Conservation (phyloP, 2,888 invertebrate genomes). For the Oscheius myriophilus region DNA sequence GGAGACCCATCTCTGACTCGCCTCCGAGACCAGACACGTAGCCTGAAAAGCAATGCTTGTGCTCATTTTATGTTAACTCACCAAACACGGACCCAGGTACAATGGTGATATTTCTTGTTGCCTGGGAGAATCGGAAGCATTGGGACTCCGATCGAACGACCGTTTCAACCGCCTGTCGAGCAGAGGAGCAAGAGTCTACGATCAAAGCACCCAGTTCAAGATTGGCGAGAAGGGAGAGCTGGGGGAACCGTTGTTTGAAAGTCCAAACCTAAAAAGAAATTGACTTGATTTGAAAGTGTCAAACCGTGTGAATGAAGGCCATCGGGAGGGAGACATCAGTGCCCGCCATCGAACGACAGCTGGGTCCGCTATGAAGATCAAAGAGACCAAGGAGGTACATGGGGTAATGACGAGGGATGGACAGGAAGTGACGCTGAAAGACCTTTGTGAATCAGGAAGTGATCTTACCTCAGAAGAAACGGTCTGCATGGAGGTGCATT, state of each 20-base stretch:
- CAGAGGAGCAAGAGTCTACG: conserved; percentile 63
- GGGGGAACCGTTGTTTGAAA: conserved; percentile 63
- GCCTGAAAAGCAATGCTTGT: conserved; percentile 28
- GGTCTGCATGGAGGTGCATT: conserved; percentile 56
- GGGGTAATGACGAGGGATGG: conserved; percentile 63
- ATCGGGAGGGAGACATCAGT: conserved; percentile 65
- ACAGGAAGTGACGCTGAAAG: conserved; percentile 60
- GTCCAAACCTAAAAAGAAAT: conserved; percentile 55
- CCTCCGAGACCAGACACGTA: conserved; percentile 48
- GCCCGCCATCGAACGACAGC: conserved; percentile 56
- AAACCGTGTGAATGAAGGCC: conserved; percentile 64
- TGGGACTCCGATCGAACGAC: conserved; percentile 61
- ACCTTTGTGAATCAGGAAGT: background rate
- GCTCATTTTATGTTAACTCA: background rate
- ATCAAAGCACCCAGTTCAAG: conserved; percentile 65
- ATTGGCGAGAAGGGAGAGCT: conserved; percentile 55
- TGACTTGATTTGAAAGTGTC: background rate
- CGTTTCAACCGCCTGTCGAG: conserved; percentile 47
- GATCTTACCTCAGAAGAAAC: conserved; percentile 53
- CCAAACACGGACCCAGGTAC: conserved; percentile 65
- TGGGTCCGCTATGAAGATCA: conserved; percentile 61
- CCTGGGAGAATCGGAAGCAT: conserved; percentile 64
- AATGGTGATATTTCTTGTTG: conserved; percentile 66
- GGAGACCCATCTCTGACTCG: conserved; percentile 51
- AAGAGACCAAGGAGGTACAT: conserved; percentile 64